Evolutionary conservation across 2,113 vertebrate species (phyloP).

Genomic region (Craseonycteris thonglongyai): DNA sequence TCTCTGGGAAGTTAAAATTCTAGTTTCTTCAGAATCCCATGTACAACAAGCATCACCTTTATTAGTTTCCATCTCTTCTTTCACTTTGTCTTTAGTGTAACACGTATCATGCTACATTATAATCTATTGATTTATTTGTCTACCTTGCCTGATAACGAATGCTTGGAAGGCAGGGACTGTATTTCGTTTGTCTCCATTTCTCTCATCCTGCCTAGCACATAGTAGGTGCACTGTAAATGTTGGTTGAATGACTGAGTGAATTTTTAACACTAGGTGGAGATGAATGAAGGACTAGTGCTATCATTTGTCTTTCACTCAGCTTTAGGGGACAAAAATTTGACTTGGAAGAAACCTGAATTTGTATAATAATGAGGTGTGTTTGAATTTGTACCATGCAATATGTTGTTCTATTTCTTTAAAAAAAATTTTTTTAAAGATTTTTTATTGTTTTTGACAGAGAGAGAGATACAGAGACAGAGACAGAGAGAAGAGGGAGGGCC

Average conservation of each 20-base stretch:
- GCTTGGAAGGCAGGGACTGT: not conserved
- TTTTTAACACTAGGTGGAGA: not conserved
- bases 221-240: not conserved
- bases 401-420: conserved; percentile 78
- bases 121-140: not conserved
- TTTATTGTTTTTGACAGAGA: no score
- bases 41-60: not conserved
- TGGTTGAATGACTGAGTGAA: not conserved
- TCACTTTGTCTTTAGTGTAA: not conserved
- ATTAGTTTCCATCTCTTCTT: not conserved
- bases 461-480: no score
- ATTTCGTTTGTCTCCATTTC: not conserved
- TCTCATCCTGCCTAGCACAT: not conserved
- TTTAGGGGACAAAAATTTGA: not conserved
- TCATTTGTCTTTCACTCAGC: not conserved
- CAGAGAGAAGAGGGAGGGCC: no score
- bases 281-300: not conserved
- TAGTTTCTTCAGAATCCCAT: not conserved
- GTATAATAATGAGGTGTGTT: not conserved
- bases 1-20: not conserved
- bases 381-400: conserved; percentile 42
- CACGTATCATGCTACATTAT: accelerated
- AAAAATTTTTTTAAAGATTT: no score
- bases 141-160: not conserved
- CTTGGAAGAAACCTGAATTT: not conserved